Evolutionary conservation across 2,113 vertebrate species (phyloP), one percentile per base, ranked within the genome.

Genomic region (Recurvirostra avosetta): DNA sequence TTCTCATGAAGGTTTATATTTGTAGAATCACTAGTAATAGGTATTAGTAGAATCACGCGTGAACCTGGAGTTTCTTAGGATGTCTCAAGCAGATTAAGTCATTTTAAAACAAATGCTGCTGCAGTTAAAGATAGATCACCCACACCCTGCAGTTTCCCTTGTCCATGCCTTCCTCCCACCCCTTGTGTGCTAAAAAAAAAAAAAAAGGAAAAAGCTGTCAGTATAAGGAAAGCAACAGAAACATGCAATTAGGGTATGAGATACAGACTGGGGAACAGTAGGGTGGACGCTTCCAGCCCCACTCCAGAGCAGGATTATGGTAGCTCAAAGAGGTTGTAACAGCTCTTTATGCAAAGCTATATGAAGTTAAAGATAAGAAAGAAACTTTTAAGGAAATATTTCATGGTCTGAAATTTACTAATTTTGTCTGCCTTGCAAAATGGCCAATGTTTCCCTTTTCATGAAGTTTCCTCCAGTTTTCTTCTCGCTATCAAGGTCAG

Each of bases 111-210:
- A 75, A 75, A 86, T 58, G 32, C 55, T 77, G 67, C 63, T 83
- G 50, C 25, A 77, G 50, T 52, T 94, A 88, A 94, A 96, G 55
- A 86, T 92, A 96, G 91, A 77, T 83, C 82, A 86, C 82, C 86
- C 86, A 94, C 92, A 2, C 34, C 19, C 45, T 70, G 19, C 67
- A 73, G 55, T 76, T 75, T 92, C n/a, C 45, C 34, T 92, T 0
- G 0, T 50, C 50, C 36, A 12, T 83, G 14, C n/a, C 75, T 95
- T 52, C 40, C 74, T 94, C 68, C 71, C 53, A 90, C 49, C 18
- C 14, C 12, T 85, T 0, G 0, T 2, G 4, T 49, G 19, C 23
- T 65, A 21, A 4, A 36, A 21, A 43, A 63, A 26, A 12, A 61
- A 61, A 59, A 63, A 53, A 66, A 2, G 56, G 7, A 26, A 55